Evolutionary conservation across 2,888 invertebrate genomes (phyloP).

Genomic region (Ariolimax columbianus): DNA sequence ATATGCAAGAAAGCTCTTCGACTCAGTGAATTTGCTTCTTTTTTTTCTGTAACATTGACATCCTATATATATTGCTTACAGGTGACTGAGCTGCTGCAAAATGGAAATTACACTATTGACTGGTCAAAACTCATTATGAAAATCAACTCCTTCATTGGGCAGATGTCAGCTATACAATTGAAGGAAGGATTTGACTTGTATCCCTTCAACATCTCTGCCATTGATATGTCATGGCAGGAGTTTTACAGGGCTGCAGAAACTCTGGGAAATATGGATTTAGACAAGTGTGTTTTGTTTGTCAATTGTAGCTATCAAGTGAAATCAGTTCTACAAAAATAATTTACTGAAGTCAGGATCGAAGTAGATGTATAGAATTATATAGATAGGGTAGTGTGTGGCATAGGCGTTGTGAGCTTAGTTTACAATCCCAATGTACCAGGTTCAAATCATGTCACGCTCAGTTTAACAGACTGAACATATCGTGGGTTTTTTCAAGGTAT

Average conservation of each 20-base stretch:
- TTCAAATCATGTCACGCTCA: too few species aligned
- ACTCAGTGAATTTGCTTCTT: background rate
- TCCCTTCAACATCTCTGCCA: conserved; percentile 57
- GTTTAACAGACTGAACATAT: too few species aligned
- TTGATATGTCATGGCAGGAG: conserved; percentile 62
- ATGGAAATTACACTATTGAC: background rate
- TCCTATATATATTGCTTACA: background rate
- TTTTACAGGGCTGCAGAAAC: conserved; percentile 52
- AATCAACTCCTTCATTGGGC: background rate
- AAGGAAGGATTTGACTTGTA: conserved; percentile 37
- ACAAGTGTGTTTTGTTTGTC: conserved; percentile 46
- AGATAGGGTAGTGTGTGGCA: too few species aligned
- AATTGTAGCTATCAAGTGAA: background rate
- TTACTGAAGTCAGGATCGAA: background rate
- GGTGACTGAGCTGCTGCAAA: background rate
- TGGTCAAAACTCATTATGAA: conserved; percentile 15
- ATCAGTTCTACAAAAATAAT: background rate
- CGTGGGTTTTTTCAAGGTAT: too few species aligned
- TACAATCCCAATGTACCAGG: too few species aligned
- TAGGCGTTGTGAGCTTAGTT: too few species aligned
- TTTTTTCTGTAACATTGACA: background rate
- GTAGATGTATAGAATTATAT: background rate
- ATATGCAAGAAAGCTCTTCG: background rate
- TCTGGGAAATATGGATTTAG: conserved; percentile 43
- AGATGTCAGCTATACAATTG: background rate